A percentile compares a stretch with the other conserved stretches of the same genome.
Conservation (phyloP, 2,113 vertebrate genomes). For the Pomatorhinus ruficollis region DNA sequence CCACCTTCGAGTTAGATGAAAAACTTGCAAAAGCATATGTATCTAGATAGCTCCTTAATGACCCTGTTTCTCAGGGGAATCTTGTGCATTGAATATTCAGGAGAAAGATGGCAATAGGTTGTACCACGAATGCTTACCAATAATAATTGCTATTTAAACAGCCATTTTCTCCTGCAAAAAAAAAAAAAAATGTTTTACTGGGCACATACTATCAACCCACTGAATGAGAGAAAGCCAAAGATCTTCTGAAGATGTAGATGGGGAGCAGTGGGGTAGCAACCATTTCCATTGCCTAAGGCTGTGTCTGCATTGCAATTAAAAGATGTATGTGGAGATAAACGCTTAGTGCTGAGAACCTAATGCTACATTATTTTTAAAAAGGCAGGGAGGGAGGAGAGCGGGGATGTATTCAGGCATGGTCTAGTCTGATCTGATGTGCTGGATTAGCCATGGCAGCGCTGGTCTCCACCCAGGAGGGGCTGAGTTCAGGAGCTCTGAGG, state of each 20-base stretch:
- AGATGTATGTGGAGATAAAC: neutral
- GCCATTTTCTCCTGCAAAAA: neutral
- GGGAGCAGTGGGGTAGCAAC: neutral
- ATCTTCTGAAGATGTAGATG: neutral
- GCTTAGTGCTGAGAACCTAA: neutral
- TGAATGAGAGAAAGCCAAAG: neutral
- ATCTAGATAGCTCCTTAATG: conserved; percentile 47
- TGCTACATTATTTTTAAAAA: neutral
- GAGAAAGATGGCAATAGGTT: neutral
- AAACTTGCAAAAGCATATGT: conserved; percentile 29
- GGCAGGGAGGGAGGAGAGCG: too few species aligned
- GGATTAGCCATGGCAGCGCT: fast-evolving
- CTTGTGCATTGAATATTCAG: conserved; percentile 25
- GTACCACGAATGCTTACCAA: neutral
- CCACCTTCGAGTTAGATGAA: conserved; percentile 43
- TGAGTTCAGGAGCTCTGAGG: neutral
- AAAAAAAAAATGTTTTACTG: neutral
- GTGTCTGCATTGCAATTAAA: neutral
- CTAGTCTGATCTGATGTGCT: neutral
- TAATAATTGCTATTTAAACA: conserved; percentile 9
- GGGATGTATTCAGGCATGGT: neutral
- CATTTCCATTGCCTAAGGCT: neutral
- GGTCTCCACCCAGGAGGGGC: neutral
- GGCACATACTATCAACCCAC: neutral
- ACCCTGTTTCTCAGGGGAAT: conserved; percentile 36